These are phyloP conservation scores for Chelon auratus DNA, from an alignment of 2,797 vertebrate species.

Conservation along the genomic window DNA sequence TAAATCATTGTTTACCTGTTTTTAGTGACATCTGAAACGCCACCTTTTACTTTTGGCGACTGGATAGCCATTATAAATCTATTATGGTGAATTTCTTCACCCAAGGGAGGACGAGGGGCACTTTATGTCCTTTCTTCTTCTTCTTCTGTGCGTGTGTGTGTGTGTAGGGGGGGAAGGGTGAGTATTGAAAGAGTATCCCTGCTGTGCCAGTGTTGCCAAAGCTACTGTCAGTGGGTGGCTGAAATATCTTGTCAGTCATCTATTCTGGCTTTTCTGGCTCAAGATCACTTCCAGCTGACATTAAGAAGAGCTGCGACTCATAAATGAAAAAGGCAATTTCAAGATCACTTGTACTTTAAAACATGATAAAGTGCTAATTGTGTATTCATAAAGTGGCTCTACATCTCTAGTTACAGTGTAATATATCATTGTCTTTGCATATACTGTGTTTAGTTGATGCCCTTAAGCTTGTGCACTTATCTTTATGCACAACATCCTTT, in stretches of 20 bases:
- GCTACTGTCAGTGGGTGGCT: conserved; percentile 76
- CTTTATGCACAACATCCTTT: conserved; percentile 42
- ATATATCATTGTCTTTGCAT: conserved; percentile 48
- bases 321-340: conserved; percentile 33
- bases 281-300: conserved; percentile 30
- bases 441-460: conserved; percentile 53
- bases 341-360: conserved; percentile 33
- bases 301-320: conserved; percentile 25
- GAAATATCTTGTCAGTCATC: conserved; percentile 70
- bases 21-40: conserved; percentile 16
- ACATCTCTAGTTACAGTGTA: conserved; percentile 41
- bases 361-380: conserved; percentile 22
- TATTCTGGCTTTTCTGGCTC: conserved; percentile 31
- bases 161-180: conserved; percentile 33
- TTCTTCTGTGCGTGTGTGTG: neutral
- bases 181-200: conserved; percentile 63
- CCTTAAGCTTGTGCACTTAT: conserved; percentile 60
- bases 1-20: conserved; percentile 21
- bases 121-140: conserved; percentile 10
- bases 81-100: conserved; percentile 82
- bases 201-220: conserved; percentile 78
- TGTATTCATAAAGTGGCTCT: conserved; percentile 20
- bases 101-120: conserved; percentile 77
- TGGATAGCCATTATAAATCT: conserved; percentile 79
- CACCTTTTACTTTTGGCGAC: conserved; percentile 64